Percentiles rank a stretch among this genome's conserved stretches.
These are phyloP conservation scores for Leptinotarsa defecta DNA, from an alignment of 1,140 invertebrate genomes.

Conservation along the genomic window DNA sequence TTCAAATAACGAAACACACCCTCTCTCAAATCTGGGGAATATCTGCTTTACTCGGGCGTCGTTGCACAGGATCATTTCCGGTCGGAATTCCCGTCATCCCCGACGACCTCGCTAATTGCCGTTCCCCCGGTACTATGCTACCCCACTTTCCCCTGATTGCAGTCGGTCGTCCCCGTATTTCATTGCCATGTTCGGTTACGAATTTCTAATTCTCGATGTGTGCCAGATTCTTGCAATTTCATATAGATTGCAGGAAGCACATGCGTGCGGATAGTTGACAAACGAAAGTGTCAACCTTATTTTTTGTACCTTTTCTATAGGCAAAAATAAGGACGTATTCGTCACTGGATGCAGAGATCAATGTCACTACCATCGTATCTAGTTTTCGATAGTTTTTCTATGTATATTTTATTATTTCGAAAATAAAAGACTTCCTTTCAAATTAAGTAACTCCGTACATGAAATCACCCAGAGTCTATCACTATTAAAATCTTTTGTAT, in stretches of 20 bases:
- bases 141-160: neutral
- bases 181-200: constrained; percentile 16
- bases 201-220: constrained; percentile 25
- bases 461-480: too few relatives aligned
- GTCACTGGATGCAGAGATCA: too few relatives aligned
- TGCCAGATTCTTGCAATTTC: constrained; percentile 15
- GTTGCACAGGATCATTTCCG: constrained; percentile 25
- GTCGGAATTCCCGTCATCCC: constrained; percentile 42
- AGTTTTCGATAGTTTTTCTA: too few relatives aligned
- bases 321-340: too few relatives aligned
- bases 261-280: neutral
- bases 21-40: constrained; percentile 23
- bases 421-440: too few relatives aligned
- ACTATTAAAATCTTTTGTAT: too few relatives aligned
- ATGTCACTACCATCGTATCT: too few relatives aligned
- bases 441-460: too few relatives aligned
- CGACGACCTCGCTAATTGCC: constrained; percentile 43
- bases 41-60: constrained; percentile 10
- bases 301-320: too few relatives aligned
- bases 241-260: neutral
- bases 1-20: constrained; percentile 21
- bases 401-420: too few relatives aligned
- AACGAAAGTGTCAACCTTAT: too few relatives aligned
- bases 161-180: neutral
- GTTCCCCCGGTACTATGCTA: constrained; percentile 10